phyloP scores from a whole-genome alignment of 2,113 vertebrate species.

The Vulpes lagopus region DNA sequence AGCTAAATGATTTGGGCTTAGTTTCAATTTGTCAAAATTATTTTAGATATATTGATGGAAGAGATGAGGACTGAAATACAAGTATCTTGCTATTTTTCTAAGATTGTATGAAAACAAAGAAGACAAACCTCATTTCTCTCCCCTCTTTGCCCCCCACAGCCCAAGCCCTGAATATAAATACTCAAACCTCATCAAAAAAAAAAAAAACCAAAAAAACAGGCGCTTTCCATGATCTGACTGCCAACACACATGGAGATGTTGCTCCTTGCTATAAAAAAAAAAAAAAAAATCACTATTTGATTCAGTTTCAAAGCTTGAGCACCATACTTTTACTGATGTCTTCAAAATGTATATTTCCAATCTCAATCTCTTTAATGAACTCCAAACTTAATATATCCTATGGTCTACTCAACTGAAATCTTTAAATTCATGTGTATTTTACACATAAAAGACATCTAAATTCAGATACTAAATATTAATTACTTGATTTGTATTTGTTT shows the following conservation, averaged over 20 bases:
- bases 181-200: not conserved
- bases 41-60: not conserved
- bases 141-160: not conserved
- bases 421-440: not conserved
- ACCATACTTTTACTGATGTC: not conserved
- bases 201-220: not conserved
- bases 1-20: not conserved
- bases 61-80: not conserved
- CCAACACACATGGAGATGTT: not conserved
- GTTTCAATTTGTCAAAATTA: not conserved
- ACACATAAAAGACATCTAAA: not conserved
- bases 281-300: not conserved
- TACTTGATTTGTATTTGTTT: not conserved
- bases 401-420: not conserved
- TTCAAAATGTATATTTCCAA: not conserved
- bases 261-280: not conserved
- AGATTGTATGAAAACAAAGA: not conserved
- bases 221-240: not conserved
- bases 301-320: not conserved
- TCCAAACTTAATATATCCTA: not conserved
- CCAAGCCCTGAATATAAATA: not conserved
- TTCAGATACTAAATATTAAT: not conserved
- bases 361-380: not conserved
- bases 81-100: not conserved
- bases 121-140: not conserved